phyloP scores from a whole-genome alignment of 2,113 vertebrate species.

The Otocyon megalotis region DNA sequence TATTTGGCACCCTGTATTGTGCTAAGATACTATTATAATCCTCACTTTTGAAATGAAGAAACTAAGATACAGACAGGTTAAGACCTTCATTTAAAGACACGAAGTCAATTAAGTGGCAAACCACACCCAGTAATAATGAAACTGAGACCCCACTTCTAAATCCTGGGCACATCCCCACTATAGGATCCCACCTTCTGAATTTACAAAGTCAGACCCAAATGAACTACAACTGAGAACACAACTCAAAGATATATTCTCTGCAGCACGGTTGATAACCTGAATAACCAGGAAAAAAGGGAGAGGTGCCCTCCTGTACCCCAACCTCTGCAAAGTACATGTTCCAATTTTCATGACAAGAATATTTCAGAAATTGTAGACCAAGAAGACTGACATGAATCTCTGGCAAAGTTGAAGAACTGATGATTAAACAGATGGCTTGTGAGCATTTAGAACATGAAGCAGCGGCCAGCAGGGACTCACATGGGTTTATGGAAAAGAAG shows the following conservation, averaged over 20 bases:
- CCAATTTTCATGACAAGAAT: constrained; percentile 32
- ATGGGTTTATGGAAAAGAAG: not conserved
- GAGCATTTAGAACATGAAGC: constrained; percentile 5
- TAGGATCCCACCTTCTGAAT: not conserved
- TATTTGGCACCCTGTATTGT: not conserved
- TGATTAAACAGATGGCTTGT: constrained; percentile 36
- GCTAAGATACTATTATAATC: not conserved
- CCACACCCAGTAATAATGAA: not conserved
- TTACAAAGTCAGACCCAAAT: not conserved
- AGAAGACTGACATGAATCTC: not conserved
- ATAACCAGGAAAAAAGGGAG: not conserved
- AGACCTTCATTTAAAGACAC: not conserved
- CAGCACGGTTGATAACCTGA: not conserved
- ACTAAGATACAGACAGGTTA: not conserved
- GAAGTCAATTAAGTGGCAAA: not conserved
- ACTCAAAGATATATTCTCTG: not conserved
- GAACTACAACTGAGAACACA: not conserved
- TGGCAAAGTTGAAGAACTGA: not conserved
- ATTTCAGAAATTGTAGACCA: constrained; percentile 35
- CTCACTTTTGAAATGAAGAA: not conserved
- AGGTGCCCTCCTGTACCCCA: not conserved
- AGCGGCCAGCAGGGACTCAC: not conserved
- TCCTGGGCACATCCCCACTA: not conserved
- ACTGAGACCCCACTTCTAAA: not conserved
- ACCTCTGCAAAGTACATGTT: not conserved